Evolutionary conservation across 2,888 invertebrate genomes (phyloP).

Genomic region (Macropis europaea): DNA sequence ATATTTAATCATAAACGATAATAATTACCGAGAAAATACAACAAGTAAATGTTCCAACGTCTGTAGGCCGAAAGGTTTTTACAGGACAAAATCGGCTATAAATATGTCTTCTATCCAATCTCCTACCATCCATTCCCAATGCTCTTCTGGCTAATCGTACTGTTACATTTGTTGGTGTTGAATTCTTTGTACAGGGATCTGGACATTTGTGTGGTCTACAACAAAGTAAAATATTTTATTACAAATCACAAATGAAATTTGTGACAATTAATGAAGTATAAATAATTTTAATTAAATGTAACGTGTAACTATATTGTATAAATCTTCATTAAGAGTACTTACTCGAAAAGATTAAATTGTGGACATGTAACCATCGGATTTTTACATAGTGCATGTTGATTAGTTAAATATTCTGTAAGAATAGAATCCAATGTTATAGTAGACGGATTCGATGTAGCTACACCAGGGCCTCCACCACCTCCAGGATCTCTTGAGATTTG

Average conservation of each 20-base stretch:
- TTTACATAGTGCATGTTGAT: constrained; percentile 98
- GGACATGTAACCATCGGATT: constrained; percentile 99
- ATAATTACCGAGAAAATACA: constrained; percentile 83
- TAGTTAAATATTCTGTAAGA: constrained; percentile 97
- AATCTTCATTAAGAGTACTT: constrained; percentile 76
- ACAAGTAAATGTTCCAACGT: constrained; percentile 88
- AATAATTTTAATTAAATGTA: too few relatives aligned
- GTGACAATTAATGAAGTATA: too few relatives aligned
- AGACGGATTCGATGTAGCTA: constrained; percentile 72
- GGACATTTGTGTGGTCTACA: constrained; percentile 97
- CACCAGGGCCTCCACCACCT: constrained; percentile 70
- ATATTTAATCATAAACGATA: constrained; percentile 10
- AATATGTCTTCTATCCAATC: constrained; percentile 90
- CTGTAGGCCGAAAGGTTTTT: constrained; percentile 86
- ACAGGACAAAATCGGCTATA: constrained; percentile 91
- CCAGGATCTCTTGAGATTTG: constrained; percentile 78
- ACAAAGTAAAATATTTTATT: constrained; percentile 11
- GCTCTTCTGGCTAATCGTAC: constrained; percentile 77
- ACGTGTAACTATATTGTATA: not conserved
- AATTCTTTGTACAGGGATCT: constrained; percentile 87
- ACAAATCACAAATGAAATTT: too few relatives aligned
- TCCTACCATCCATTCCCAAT: constrained; percentile 82
- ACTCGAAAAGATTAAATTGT: constrained; percentile 95
- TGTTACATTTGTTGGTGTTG: constrained; percentile 87
- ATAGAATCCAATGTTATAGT: constrained; percentile 92